Conservation (phyloP, 2,113 vertebrate species). For the pig (Sus scrofa) region DNA sequence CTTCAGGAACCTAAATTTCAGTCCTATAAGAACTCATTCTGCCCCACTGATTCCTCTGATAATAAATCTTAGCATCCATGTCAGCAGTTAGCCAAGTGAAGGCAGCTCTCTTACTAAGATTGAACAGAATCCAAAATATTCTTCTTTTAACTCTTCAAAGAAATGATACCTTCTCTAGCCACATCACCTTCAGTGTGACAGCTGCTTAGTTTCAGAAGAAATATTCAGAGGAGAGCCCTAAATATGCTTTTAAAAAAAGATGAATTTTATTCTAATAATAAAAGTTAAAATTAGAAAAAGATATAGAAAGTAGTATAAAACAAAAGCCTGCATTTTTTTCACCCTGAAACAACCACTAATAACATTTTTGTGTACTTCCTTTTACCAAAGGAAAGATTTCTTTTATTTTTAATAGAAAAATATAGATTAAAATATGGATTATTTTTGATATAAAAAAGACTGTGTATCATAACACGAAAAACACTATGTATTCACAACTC, state of each 20-base stretch:
- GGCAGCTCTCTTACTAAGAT: background rate
- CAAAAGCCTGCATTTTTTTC: background rate
- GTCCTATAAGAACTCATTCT: background rate
- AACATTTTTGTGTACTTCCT: background rate
- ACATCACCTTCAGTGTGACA: background rate
- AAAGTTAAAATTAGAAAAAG: conserved; percentile 10
- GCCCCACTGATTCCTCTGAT: background rate
- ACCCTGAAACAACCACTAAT: background rate
- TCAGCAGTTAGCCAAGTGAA: background rate
- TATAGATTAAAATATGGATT: too few species aligned
- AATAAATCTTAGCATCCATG: background rate
- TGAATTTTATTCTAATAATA: background rate
- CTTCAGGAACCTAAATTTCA: background rate
- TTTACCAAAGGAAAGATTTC: background rate
- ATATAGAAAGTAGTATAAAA: background rate
- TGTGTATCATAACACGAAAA: background rate
- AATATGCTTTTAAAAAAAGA: background rate
- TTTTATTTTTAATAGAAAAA: too few species aligned
- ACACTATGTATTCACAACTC: too few species aligned
- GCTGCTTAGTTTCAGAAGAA: background rate
- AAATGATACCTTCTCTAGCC: background rate
- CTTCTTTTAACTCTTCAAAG: background rate
- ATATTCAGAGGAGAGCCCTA: background rate
- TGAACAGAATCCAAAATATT: background rate
- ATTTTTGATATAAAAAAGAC: too few species aligned